Percentiles rank a stretch among this genome's conserved stretches.
Evolutionary conservation across 2,888 invertebrate species (phyloP).

Genomic region (Platerodrilus igneus): DNA sequence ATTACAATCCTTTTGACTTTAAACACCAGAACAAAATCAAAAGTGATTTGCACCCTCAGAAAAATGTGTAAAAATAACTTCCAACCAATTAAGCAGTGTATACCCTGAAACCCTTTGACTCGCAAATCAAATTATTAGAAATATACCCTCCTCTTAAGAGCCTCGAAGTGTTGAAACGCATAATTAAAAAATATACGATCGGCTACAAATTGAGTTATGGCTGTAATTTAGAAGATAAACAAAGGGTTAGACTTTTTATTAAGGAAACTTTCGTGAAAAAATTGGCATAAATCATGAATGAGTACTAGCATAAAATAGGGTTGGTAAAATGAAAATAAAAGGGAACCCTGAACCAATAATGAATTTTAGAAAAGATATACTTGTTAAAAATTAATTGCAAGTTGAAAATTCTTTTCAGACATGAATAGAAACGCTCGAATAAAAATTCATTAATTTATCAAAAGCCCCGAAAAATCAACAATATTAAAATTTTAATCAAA

Average conservation of each 20-base stretch:
- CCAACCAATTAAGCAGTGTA: constrained; percentile 24
- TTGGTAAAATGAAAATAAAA: constrained; percentile 26
- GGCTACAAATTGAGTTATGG: constrained; percentile 49
- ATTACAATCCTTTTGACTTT: no score
- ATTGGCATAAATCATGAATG: constrained; percentile 43
- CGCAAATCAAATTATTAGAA: constrained; percentile 43
- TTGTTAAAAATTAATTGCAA: constrained; percentile 15
- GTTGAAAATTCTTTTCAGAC: constrained; percentile 17
- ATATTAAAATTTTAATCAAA: constrained; percentile 46
- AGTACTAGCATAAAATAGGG: constrained; percentile 36
- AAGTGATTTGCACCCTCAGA: no score
- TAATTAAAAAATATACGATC: constrained; percentile 50
- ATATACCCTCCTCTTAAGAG: constrained; percentile 36
- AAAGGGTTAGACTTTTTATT: constrained; percentile 39
- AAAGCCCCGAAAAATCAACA: constrained; percentile 38
- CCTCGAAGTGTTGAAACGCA: constrained; percentile 42
- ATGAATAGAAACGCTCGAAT: constrained; percentile 17
- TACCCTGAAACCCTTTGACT: constrained; percentile 28
- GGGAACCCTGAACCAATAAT: constrained; percentile 18
- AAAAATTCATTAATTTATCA: constrained; percentile 41
- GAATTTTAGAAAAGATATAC: constrained; percentile 20
- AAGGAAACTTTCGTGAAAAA: constrained; percentile 36
- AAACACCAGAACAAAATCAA: no score
- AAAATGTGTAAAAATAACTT: constrained; percentile 21
- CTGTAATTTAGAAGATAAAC: constrained; percentile 47